These are phyloP conservation scores for Torymus aiolomorphi DNA, from an alignment of 2,888 invertebrate species.

Conservation along the genomic window DNA sequence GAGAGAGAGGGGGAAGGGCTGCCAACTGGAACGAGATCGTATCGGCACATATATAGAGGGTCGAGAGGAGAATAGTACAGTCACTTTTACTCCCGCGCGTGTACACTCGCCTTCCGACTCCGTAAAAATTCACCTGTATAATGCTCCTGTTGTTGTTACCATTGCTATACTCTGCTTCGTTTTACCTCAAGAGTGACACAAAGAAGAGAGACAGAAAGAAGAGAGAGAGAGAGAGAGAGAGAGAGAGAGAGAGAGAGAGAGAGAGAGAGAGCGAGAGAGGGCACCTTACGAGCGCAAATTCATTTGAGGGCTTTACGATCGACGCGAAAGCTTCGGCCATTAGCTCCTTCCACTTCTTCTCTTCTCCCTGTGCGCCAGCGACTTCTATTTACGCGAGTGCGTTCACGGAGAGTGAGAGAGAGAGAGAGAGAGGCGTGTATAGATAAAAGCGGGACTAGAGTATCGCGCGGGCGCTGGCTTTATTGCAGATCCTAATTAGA, in stretches of 20 bases:
- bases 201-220: not conserved
- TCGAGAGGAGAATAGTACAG: not conserved
- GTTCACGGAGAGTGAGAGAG: not conserved
- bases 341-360: not conserved
- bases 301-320: conserved; percentile 36
- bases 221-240: not conserved
- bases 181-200: not conserved
- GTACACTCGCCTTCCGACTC: not conserved
- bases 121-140: not conserved
- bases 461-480: conserved; percentile 26
- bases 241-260: not conserved
- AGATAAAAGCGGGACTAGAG: too few relatives aligned
- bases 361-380: not conserved
- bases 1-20: conserved; percentile 60
- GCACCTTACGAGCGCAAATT: conserved; percentile 15
- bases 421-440: not conserved
- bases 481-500: conserved; percentile 52
- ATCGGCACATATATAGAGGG: conserved; percentile 58
- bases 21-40: conserved; percentile 71
- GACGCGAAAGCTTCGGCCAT: conserved; percentile 11
- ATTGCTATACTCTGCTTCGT: not conserved
- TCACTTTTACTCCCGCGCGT: not conserved
- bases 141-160: not conserved
- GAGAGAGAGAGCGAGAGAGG: too few relatives aligned
- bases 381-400: too few relatives aligned